A percentile compares a stretch with the other conserved stretches of the same genome.
These are phyloP conservation scores for Cuniculus paca DNA, from an alignment of 2,797 vertebrate species.

Conservation along the genomic window DNA sequence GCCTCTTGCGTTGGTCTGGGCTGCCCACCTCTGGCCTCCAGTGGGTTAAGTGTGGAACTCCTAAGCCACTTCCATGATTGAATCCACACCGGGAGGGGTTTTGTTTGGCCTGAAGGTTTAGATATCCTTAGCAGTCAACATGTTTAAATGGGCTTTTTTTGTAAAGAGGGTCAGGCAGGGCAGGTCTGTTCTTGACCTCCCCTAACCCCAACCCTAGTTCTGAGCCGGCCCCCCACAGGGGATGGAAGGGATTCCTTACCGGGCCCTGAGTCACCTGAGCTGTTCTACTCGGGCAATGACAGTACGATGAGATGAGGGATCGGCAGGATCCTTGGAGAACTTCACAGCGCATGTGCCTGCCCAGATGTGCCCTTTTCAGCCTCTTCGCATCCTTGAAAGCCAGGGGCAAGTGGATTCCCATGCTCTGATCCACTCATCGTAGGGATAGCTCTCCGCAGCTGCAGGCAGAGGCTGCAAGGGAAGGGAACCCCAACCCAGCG, in stretches of 20 bases:
- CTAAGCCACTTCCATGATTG: not conserved
- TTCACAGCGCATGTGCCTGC: not conserved
- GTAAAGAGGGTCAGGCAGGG: not conserved
- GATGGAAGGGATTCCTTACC: not conserved
- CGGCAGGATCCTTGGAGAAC: not conserved
- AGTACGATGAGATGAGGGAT: not conserved
- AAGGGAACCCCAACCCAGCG: not conserved
- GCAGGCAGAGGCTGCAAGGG: not conserved
- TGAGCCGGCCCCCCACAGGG: not conserved
- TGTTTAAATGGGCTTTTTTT: conserved; percentile 25
- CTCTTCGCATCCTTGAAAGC: not conserved
- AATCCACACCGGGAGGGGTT: not conserved
- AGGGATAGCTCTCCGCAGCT: not conserved
- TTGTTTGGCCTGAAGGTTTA: conserved; percentile 21
- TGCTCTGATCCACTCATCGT: too few relatives aligned
- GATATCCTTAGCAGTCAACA: not conserved
- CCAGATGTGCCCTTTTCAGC: too few relatives aligned
- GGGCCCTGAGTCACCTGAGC: not conserved
- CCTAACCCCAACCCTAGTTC: not conserved
- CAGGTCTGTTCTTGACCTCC: not conserved
- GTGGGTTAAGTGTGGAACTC: not conserved
- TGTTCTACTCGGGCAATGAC: not conserved
- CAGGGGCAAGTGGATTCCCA: not conserved
- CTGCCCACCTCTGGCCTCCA: not conserved
- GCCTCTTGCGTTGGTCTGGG: not conserved